A percentile compares a stretch with the other conserved stretches of the same genome.
Evolutionary conservation across 2,888 invertebrate genomes (phyloP).

Genomic region (Pandemis heparana): DNA sequence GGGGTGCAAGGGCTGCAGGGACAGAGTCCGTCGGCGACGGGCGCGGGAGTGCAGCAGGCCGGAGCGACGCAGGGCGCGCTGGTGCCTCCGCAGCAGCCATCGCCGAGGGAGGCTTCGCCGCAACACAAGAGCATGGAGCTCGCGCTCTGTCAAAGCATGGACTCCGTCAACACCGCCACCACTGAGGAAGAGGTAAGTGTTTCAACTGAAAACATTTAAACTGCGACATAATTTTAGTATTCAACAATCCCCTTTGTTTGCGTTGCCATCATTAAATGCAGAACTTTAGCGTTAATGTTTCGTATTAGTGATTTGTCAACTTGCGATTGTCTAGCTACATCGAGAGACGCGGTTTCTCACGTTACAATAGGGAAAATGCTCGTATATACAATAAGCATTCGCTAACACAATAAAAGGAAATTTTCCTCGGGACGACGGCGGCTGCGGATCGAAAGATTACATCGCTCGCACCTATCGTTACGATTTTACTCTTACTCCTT

Average conservation of each 20-base stretch:
- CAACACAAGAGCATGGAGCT: constrained; percentile 86
- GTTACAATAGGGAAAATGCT: constrained; percentile 74
- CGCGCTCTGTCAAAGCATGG: constrained; percentile 98
- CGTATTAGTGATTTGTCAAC: constrained; percentile 76
- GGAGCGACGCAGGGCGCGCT: constrained; percentile 74
- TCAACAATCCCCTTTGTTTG: background rate
- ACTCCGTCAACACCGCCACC: constrained; percentile 97
- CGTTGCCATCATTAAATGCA: background rate
- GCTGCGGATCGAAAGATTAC: constrained; percentile 66
- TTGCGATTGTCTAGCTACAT: constrained; percentile 72
- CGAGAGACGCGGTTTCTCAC: constrained; percentile 61
- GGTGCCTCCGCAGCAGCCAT: constrained; percentile 80
- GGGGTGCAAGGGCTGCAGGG: constrained; percentile 57
- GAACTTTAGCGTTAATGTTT: constrained; percentile 62
- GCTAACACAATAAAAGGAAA: constrained; percentile 80
- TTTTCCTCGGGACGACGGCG: constrained; percentile 67
- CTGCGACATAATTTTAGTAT: background rate
- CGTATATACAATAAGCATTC: constrained; percentile 79
- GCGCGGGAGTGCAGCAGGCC: constrained; percentile 72
- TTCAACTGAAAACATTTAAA: background rate
- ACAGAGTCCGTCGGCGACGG: constrained; percentile 62
- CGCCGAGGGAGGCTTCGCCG: constrained; percentile 74
- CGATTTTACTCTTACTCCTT: constrained; percentile 63
- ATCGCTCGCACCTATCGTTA: constrained; percentile 55
- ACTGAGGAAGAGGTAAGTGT: constrained; percentile 98